Conservation (phyloP, 2,888 invertebrate genomes). For the Abrostola triplasia region DNA sequence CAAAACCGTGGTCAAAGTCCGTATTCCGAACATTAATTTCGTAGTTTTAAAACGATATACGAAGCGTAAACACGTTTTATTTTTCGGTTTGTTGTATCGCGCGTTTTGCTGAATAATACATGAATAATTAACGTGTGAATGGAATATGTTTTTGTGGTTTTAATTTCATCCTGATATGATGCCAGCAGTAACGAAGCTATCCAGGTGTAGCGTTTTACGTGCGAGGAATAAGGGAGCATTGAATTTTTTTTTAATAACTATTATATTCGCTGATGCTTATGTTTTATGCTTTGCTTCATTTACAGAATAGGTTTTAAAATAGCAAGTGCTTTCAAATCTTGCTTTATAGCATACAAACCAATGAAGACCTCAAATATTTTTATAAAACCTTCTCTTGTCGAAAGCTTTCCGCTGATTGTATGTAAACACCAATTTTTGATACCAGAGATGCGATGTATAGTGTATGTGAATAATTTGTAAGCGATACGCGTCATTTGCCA, state of each 20-base stretch:
- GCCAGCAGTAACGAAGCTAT: constrained; percentile 11
- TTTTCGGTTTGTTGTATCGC: constrained; percentile 35
- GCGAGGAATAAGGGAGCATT: neutral
- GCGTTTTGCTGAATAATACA: constrained; percentile 32
- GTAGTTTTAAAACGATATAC: constrained; percentile 50
- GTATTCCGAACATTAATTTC: constrained; percentile 58
- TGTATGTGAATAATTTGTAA: constrained; percentile 53
- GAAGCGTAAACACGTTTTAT: constrained; percentile 36
- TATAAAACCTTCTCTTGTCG: no score
- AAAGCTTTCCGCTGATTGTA: no score
- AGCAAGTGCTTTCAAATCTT: no score
- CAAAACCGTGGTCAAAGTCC: constrained; percentile 60
- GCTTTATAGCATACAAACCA: no score
- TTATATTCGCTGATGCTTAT: no score
- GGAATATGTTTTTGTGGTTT: constrained; percentile 23
- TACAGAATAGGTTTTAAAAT: no score
- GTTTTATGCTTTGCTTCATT: no score
- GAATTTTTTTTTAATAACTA: neutral
- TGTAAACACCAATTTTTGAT: constrained; percentile 19
- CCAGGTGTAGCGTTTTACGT: constrained; percentile 2
- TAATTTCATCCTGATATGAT: constrained; percentile 16
- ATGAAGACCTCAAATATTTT: no score
- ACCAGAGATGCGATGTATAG: constrained; percentile 25
- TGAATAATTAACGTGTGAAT: constrained; percentile 40
- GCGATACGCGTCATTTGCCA: constrained; percentile 53